Percentiles rank a stretch among this genome's conserved stretches.
Conservation (phyloP, 2,888 invertebrate genomes). For the Cepaea hortensis region DNA sequence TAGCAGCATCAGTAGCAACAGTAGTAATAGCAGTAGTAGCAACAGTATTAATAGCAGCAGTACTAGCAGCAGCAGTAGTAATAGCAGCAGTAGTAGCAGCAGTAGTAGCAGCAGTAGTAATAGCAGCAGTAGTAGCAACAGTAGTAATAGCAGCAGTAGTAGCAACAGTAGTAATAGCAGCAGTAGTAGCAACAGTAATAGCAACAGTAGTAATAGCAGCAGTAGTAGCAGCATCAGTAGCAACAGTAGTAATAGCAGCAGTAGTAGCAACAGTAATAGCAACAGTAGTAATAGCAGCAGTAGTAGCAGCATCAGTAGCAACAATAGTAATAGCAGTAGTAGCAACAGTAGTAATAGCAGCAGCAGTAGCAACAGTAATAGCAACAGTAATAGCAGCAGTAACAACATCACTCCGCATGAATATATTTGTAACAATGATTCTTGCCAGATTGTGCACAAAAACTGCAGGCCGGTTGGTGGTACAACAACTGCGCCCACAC, state of each 20-base stretch:
- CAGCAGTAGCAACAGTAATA: no score
- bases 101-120: constrained; percentile 36
- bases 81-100: constrained; percentile 30
- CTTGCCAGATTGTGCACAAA: constrained; percentile 57
- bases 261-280: constrained; percentile 20
- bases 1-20: no score
- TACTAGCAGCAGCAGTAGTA: neutral
- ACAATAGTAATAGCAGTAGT: no score
- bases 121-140: constrained; percentile 35
- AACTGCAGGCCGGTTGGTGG: constrained; percentile 59
- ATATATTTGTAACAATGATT: neutral
- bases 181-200: constrained; percentile 32
- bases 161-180: constrained; percentile 18
- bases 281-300: no score
- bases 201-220: constrained; percentile 34
- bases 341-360: no score
- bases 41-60: neutral
- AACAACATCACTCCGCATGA: no score
- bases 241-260: constrained; percentile 35
- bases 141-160: constrained; percentile 31
- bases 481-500: constrained; percentile 48
- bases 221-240: constrained; percentile 33
- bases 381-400: neutral
- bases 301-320: no score
- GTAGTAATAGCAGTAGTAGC: constrained; percentile 1